These are phyloP conservation scores for Allacma fusca DNA, from an alignment of 2,888 invertebrate species.

Conservation along the genomic window DNA sequence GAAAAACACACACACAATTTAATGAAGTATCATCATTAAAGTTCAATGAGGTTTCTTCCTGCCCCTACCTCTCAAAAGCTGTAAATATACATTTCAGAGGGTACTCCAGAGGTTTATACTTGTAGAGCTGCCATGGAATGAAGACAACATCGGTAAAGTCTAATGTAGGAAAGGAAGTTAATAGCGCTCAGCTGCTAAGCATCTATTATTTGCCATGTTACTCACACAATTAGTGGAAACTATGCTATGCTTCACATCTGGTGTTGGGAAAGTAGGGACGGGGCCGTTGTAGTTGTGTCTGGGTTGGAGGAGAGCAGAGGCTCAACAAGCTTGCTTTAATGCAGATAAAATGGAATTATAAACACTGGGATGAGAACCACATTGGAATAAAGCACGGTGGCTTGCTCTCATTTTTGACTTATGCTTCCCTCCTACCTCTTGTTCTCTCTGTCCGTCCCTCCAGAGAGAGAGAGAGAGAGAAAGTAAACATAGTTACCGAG, in stretches of 20 bases:
- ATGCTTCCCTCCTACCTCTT: background rate
- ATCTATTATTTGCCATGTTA: conserved; percentile 8
- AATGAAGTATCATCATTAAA: no score
- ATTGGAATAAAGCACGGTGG: background rate
- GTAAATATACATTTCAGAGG: background rate
- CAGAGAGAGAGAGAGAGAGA: no score
- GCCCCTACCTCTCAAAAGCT: no score
- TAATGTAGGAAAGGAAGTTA: background rate
- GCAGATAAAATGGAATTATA: background rate
- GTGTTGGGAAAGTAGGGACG: background rate
- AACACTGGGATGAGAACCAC: background rate
- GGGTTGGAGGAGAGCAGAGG: background rate
- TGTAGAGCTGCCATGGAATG: background rate
- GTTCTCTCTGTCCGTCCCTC: background rate
- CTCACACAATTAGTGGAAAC: background rate
- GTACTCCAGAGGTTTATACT: background rate
- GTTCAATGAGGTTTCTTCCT: no score
- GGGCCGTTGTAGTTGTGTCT: no score
- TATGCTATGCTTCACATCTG: background rate
- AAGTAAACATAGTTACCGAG: no score
- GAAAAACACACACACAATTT: no score
- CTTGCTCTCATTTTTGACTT: conserved; percentile 3
- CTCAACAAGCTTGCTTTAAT: background rate
- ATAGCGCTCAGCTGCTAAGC: conserved; percentile 5
- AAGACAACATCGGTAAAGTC: background rate